Conservation (phyloP, 64 coral and sea anemone species). For the Acropora tenuis region DNA sequence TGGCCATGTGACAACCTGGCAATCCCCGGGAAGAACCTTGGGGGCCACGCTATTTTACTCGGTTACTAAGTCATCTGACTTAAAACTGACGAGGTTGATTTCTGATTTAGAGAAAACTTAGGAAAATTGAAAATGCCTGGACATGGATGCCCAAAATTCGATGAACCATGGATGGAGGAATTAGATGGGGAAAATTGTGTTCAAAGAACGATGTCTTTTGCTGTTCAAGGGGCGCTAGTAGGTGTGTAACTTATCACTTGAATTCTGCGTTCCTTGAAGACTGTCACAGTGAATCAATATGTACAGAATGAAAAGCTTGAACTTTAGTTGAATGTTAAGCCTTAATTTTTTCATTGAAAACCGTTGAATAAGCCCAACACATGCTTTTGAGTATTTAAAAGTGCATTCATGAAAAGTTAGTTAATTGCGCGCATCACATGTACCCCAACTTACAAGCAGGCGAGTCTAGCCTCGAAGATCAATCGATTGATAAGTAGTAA, state of each 20-base stretch:
- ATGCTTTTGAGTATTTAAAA: too few species aligned
- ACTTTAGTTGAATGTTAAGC: neutral
- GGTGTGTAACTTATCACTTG: constrained; percentile 54
- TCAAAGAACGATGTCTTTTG: constrained; percentile 79
- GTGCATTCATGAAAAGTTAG: too few species aligned
- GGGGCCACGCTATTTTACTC: neutral
- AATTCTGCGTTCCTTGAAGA: neutral
- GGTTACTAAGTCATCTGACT: neutral
- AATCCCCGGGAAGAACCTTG: neutral
- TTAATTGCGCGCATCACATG: neutral
- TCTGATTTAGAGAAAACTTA: too few species aligned
- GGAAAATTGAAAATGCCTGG: neutral
- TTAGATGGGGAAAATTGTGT: constrained; percentile 88
- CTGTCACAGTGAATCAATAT: neutral
- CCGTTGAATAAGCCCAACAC: too few species aligned
- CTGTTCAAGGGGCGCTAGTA: constrained; percentile 76
- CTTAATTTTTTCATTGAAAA: neutral
- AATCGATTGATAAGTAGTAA: neutral
- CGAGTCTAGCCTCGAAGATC: too few species aligned
- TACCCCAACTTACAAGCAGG: neutral
- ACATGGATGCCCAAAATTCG: constrained; percentile 30
- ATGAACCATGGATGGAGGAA: constrained; percentile 85
- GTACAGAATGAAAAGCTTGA: neutral
- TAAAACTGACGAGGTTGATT: neutral
- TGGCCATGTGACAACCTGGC: too few species aligned